phyloP scores from a whole-genome alignment of 1,140 invertebrate genomes.

The Gryllus bimaculatus region DNA sequence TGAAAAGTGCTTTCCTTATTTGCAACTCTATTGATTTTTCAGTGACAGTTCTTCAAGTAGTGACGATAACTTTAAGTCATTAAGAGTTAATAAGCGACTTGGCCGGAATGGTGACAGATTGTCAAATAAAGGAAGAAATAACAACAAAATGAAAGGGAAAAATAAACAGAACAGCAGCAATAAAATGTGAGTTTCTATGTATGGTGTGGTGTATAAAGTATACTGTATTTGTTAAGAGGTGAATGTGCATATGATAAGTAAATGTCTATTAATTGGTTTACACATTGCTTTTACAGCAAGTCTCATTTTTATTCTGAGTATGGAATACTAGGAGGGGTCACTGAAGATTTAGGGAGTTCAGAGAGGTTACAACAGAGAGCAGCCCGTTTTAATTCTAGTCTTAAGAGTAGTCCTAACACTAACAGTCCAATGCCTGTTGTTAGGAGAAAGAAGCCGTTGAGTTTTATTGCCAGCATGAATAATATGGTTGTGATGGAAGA shows the following conservation, averaged over 20 bases:
- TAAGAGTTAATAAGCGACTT: conserved; percentile 32
- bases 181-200: background rate
- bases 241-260: background rate
- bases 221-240: background rate
- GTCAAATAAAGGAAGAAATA: conserved; percentile 22
- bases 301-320: conserved; percentile 61
- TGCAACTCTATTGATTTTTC: conserved; percentile 3
- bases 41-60: conserved; percentile 33
- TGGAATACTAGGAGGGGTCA: conserved; percentile 28
- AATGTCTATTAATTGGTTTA: background rate
- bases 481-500: conserved; percentile 36
- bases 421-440: conserved; percentile 25
- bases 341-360: conserved; percentile 13
- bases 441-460: conserved; percentile 22
- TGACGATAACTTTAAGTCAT: conserved; percentile 32
- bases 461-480: conserved; percentile 33
- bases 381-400: conserved; percentile 59
- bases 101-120: conserved; percentile 32
- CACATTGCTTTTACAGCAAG: conserved; percentile 11
- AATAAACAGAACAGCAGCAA: conserved; percentile 13
- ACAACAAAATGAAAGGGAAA: conserved; percentile 17
- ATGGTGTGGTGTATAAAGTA: background rate
- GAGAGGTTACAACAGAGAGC: conserved; percentile 74
- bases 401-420: conserved; percentile 27
- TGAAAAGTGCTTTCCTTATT: background rate